A percentile compares a stretch with the other conserved stretches of the same genome.
These are phyloP conservation scores for Orchesella flavescens DNA, from an alignment of 2,888 invertebrate species.

Conservation along the genomic window DNA sequence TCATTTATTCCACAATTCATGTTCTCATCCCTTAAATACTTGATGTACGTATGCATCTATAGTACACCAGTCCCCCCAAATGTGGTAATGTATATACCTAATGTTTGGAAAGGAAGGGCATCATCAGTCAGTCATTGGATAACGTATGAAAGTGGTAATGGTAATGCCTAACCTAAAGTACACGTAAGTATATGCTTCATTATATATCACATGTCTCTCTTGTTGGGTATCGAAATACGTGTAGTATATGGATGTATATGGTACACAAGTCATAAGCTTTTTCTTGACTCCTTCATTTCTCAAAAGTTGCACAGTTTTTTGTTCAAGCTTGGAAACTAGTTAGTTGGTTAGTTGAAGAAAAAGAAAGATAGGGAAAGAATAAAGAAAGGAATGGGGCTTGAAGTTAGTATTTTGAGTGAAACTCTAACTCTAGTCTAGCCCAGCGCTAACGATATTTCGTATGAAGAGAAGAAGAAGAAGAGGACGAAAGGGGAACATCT, in stretches of 20 bases:
- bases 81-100: not conserved
- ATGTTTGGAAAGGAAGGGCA: not conserved
- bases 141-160: not conserved
- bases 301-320: not conserved
- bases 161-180: not conserved
- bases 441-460: not conserved
- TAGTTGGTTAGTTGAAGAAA: constrained; percentile 48
- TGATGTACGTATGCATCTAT: not conserved
- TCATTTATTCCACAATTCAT: constrained; percentile 39
- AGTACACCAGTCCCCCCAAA: too few relatives aligned
- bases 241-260: not conserved
- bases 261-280: not conserved
- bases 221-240: not conserved
- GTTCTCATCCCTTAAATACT: constrained; percentile 19
- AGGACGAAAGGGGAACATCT: too few relatives aligned
- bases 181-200: not conserved
- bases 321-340: constrained; percentile 31
- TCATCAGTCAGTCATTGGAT: constrained; percentile 4
- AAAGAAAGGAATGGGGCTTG: not conserved
- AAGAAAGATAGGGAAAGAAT: constrained; percentile 5
- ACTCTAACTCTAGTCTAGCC: not conserved
- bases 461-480: constrained; percentile 10
- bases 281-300: constrained; percentile 1
- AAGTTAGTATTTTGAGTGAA: not conserved
- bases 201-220: not conserved